Percentiles rank a stretch among this genome's conserved stretches.
These are phyloP conservation scores for Ochropleura leucogaster DNA, from an alignment of 2,888 invertebrate species.

Conservation along the genomic window DNA sequence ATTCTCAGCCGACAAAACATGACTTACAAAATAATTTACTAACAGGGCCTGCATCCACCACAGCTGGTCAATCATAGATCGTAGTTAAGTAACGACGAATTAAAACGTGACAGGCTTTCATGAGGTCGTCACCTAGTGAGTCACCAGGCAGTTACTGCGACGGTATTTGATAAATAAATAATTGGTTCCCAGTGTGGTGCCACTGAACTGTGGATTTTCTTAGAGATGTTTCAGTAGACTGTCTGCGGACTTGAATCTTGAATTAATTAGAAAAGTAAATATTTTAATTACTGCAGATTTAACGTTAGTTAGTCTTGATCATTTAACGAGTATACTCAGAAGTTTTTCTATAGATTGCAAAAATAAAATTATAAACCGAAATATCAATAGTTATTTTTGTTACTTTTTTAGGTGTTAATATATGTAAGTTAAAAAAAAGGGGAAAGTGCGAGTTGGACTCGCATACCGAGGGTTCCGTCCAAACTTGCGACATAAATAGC, in stretches of 20 bases:
- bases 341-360: neutral
- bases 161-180: slow-evolving; percentile 53
- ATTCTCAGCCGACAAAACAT: neutral
- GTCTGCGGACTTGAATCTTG: neutral
- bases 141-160: slow-evolving; percentile 53
- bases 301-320: neutral
- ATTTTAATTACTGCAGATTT: neutral
- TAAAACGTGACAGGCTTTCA: slow-evolving; percentile 69
- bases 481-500: too few species aligned
- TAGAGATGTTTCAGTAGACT: slow-evolving; percentile 1
- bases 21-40: slow-evolving; percentile 12
- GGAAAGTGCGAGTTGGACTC: too few species aligned
- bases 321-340: neutral
- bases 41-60: slow-evolving; percentile 38
- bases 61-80: slow-evolving; percentile 56
- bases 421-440: neutral
- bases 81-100: slow-evolving; percentile 62
- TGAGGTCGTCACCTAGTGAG: slow-evolving; percentile 64
- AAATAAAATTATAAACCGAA: neutral
- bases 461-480: too few species aligned
- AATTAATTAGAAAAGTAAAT: neutral
- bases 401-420: neutral
- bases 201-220: slow-evolving; percentile 35
- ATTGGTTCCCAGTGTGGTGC: slow-evolving; percentile 33
- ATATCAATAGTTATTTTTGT: neutral